Conservation (phyloP, 2,888 invertebrate genomes). For the Oscheius sp. region DNA sequence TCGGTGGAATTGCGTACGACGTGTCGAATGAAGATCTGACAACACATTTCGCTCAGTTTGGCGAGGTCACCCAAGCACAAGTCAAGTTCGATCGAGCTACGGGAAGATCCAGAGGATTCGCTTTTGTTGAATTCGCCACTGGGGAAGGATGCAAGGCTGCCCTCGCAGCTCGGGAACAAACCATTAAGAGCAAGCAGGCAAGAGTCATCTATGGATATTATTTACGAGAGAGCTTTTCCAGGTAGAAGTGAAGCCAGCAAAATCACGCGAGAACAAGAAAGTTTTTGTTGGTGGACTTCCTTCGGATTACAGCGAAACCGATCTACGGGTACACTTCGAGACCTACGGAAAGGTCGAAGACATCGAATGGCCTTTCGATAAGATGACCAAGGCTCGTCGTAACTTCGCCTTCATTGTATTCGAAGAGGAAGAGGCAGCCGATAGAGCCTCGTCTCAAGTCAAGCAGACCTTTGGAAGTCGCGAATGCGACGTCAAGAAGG, state of each 20-base stretch:
- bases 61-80: conserved; percentile 66
- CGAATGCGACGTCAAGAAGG: conserved; percentile 71
- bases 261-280: conserved; percentile 71
- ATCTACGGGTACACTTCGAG: conserved; percentile 68
- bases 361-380: conserved; percentile 69
- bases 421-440: conserved; percentile 69
- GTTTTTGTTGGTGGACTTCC: conserved; percentile 71
- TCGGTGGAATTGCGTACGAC: conserved; percentile 70
- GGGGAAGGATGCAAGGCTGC: conserved; percentile 67
- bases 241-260: conserved; percentile 70
- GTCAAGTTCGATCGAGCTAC: conserved; percentile 70
- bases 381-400: conserved; percentile 64
- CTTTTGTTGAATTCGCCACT: conserved; percentile 69
- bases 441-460: conserved; percentile 62
- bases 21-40: conserved; percentile 68
- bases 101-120: conserved; percentile 70
- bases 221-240: conserved; percentile 23
- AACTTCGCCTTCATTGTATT: conserved; percentile 71
- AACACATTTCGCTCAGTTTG: conserved; percentile 66
- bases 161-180: conserved; percentile 63
- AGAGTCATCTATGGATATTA: neutral
- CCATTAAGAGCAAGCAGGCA: conserved; percentile 65
- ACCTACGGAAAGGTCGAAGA: conserved; percentile 70
- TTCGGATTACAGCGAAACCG: conserved; percentile 67
- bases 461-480: conserved; percentile 69